Evolutionary conservation across 2,113 vertebrate species (phyloP).

Genomic region (Sphaerodactylus townsendi): DNA sequence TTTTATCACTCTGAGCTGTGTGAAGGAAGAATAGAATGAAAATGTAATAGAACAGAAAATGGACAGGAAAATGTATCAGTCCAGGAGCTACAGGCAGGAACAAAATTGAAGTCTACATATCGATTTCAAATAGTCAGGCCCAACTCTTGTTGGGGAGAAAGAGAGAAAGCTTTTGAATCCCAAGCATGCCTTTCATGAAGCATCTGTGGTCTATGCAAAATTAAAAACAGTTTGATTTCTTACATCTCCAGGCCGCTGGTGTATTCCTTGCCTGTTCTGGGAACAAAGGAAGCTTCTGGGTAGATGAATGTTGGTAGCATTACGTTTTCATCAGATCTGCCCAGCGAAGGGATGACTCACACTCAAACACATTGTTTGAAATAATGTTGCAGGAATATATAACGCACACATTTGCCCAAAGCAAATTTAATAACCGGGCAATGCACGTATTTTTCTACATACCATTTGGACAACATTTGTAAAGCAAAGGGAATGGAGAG

Average conservation of each 20-base stretch:
- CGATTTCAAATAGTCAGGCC: neutral
- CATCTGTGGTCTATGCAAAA: neutral
- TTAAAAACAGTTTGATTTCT: constrained; percentile 12
- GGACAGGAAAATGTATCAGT: neutral
- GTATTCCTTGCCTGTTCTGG: neutral
- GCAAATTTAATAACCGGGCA: neutral
- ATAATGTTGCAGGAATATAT: neutral
- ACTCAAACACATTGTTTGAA: neutral
- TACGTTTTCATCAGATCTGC: neutral
- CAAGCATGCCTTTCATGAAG: neutral
- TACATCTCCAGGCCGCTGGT: neutral
- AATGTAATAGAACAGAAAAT: neutral
- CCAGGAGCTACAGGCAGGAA: neutral
- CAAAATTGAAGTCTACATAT: neutral
- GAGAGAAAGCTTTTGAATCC: neutral
- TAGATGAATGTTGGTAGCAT: neutral
- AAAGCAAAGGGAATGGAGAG: neutral
- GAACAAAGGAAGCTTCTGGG: neutral
- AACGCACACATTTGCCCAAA: neutral
- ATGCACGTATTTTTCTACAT: neutral
- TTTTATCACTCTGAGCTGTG: too few relatives aligned
- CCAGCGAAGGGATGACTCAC: neutral
- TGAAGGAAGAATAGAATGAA: too few relatives aligned
- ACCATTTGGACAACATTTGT: neutral
- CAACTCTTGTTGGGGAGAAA: neutral